phyloP scores from a whole-genome alignment of 2,797 vertebrate genomes.

The Morus bassanus region DNA sequence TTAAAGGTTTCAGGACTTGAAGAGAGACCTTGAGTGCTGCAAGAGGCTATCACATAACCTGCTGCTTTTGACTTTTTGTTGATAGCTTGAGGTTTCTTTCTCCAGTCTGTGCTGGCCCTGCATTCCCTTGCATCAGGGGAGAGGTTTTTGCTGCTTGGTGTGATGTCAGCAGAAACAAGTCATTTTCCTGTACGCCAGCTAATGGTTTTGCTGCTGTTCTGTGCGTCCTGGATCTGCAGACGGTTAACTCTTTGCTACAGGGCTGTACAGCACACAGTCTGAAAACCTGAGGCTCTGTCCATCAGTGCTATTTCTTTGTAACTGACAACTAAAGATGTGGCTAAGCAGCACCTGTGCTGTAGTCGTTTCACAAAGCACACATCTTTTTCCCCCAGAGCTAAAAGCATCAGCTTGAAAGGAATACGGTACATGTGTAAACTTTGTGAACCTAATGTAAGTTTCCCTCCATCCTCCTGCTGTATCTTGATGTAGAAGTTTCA shows the following conservation, averaged over 20 bases:
- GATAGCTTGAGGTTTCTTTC: not conserved
- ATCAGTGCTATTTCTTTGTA: not conserved
- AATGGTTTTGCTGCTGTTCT: constrained; percentile 22
- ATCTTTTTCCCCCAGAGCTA: not conserved
- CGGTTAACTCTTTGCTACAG: not conserved
- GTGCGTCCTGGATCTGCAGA: not conserved
- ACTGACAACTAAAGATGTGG: not conserved
- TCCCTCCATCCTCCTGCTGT: not conserved
- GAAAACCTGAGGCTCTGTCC: not conserved
- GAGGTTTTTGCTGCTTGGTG: not conserved
- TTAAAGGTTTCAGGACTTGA: not conserved
- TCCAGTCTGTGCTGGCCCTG: not conserved
- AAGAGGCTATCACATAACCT: not conserved
- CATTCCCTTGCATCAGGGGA: not conserved
- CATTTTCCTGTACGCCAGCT: not conserved
- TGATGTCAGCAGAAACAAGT: constrained; percentile 49
- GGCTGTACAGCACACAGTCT: not conserved
- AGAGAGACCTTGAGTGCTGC: not conserved
- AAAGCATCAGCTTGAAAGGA: not conserved
- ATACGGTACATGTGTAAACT: not conserved
- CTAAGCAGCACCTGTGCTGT: not conserved
- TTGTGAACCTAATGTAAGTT: not conserved
- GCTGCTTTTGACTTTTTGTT: not conserved
- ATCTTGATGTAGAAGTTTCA: not conserved
- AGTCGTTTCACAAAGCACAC: not conserved